These are phyloP conservation scores for Acanthis flammea DNA, from an alignment of 2,797 vertebrate genomes.

Conservation along the genomic window DNA sequence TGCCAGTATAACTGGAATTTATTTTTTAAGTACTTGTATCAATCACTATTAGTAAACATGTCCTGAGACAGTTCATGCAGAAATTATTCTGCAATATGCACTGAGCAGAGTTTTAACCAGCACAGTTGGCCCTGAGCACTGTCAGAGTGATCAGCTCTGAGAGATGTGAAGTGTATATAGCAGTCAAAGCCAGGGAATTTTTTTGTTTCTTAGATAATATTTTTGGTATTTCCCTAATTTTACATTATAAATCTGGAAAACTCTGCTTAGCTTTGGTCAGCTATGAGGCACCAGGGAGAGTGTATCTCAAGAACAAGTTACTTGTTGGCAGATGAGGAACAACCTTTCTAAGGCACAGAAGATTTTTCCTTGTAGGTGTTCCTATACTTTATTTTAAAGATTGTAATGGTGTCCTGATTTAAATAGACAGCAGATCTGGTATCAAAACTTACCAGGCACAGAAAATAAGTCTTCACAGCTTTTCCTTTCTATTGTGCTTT, in stretches of 20 bases:
- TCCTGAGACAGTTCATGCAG: not conserved
- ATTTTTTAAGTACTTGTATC: not conserved
- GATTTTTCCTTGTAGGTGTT: not conserved
- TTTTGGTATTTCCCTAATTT: not conserved
- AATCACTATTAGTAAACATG: not conserved
- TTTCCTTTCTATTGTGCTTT: not conserved
- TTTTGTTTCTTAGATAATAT: not conserved
- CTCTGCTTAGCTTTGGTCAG: not conserved
- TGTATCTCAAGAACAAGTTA: not conserved
- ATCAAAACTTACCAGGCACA: not conserved
- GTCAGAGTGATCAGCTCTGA: not conserved
- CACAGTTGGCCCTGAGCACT: not conserved
- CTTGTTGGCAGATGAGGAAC: not conserved
- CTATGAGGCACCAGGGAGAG: not conserved
- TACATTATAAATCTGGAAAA: not conserved
- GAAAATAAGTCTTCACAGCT: not conserved
- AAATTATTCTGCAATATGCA: not conserved
- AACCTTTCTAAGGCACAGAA: not conserved
- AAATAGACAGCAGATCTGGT: not conserved
- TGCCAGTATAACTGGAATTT: not conserved
- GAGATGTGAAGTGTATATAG: not conserved
- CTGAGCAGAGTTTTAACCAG: not conserved
- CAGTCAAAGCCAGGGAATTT: not conserved
- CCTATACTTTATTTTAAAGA: not conserved
- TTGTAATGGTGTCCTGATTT: not conserved